phyloP scores from a whole-genome alignment of 1,140 invertebrate genomes.

The Drosophila trapezifrons region DNA sequence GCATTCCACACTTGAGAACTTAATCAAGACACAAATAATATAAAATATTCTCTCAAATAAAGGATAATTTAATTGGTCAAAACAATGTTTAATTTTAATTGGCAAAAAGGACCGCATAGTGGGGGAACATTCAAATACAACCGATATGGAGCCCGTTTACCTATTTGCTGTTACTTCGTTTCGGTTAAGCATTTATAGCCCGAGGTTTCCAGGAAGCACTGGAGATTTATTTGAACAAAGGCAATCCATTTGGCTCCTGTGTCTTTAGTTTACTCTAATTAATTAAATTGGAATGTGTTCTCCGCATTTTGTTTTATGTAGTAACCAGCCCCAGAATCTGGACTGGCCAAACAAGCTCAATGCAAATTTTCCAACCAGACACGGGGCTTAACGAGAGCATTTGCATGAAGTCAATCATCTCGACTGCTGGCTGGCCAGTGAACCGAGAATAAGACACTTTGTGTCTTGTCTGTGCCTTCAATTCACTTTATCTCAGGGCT shows the following conservation, averaged over 20 bases:
- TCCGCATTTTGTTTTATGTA: constrained; percentile 13
- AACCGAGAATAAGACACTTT: constrained; percentile 38
- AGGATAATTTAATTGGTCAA: neutral
- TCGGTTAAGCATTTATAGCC: constrained; percentile 49
- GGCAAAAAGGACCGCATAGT: constrained; percentile 31
- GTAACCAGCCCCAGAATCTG: neutral
- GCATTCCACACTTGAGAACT: neutral
- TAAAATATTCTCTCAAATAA: neutral
- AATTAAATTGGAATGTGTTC: constrained; percentile 41
- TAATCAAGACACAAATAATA: neutral
- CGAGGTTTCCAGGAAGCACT: neutral
- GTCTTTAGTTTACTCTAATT: constrained; percentile 33
- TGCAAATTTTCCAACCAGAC: constrained; percentile 35
- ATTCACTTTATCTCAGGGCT: constrained; percentile 8
- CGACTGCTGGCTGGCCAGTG: constrained; percentile 27
- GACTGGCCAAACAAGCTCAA: constrained; percentile 31
- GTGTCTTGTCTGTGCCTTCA: constrained; percentile 16
- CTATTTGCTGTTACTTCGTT: constrained; percentile 48
- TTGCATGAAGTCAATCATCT: constrained; percentile 46
- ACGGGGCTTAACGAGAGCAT: constrained; percentile 38
- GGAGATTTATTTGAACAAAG: constrained; percentile 24
- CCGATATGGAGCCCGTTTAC: neutral
- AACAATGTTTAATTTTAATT: constrained; percentile 47
- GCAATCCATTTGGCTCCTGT: constrained; percentile 2
- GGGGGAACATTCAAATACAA: neutral